A percentile compares a stretch with the other conserved stretches of the same genome.
These are phyloP conservation scores for Notoglanidium macrostoma DNA, from an alignment of 2,797 vertebrate genomes.

Conservation along the genomic window DNA sequence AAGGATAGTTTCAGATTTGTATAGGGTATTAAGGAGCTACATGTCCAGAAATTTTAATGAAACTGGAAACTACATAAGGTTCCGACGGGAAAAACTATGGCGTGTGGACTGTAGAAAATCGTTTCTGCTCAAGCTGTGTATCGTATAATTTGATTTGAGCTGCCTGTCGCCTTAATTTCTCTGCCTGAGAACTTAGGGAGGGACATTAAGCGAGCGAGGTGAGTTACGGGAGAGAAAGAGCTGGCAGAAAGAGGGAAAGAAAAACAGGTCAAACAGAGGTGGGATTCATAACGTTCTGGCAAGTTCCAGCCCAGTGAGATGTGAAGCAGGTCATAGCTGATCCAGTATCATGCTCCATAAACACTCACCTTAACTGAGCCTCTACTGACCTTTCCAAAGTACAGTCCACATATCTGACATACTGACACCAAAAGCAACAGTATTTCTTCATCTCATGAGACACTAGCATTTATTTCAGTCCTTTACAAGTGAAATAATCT, in stretches of 20 bases:
- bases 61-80: neutral
- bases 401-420: neutral
- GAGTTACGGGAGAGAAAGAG: neutral
- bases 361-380: constrained; percentile 19
- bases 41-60: neutral
- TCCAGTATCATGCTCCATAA: constrained; percentile 15
- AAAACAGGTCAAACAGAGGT: constrained; percentile 15
- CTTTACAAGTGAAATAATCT: neutral
- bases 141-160: neutral
- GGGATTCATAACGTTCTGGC: constrained; percentile 25
- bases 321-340: constrained; percentile 13
- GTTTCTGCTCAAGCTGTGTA: neutral
- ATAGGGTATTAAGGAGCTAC: neutral
- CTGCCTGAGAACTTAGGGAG: neutral
- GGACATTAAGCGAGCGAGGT: neutral
- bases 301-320: constrained; percentile 7
- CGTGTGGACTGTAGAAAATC: neutral
- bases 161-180: neutral
- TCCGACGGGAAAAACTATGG: neutral
- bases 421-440: neutral
- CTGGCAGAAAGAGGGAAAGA: neutral
- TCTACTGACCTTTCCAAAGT: constrained; percentile 4
- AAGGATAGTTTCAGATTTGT: neutral
- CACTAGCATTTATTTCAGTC: neutral
- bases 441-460: neutral